Conservation (phyloP, 2,113 vertebrate species). For the Cyanoliseus patagonus region DNA sequence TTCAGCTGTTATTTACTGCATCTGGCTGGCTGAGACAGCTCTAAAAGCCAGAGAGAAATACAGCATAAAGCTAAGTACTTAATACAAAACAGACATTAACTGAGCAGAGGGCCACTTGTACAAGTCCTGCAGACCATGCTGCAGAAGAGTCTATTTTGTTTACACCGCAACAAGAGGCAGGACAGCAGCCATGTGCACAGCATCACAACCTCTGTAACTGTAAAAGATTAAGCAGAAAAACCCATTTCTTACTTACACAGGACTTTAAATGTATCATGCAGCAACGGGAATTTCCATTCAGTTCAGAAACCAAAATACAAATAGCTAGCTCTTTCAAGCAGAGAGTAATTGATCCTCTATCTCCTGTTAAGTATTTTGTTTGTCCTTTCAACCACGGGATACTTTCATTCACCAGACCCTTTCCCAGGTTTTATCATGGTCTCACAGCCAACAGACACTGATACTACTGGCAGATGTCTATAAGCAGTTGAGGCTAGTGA, state of each 20-base stretch:
- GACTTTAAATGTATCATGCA: not conserved
- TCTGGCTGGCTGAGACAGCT: not conserved
- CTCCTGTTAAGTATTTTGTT: not conserved
- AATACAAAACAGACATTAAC: not conserved
- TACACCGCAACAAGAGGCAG: not conserved
- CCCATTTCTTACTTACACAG: not conserved
- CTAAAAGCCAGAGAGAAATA: not conserved
- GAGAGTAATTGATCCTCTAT: not conserved
- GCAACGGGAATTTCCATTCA: not conserved
- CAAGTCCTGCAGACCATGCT: not conserved
- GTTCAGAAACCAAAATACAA: not conserved
- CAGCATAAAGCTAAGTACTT: not conserved
- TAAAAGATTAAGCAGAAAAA: not conserved
- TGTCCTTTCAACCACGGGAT: not conserved
- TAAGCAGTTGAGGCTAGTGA: not conserved
- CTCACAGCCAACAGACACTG: not conserved
- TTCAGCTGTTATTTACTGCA: not conserved
- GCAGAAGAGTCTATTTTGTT: not conserved
- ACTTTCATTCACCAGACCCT: not conserved
- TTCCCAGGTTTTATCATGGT: not conserved
- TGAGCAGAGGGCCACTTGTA: accelerated
- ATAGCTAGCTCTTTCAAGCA: not conserved
- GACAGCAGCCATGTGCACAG: not conserved
- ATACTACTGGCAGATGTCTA: not conserved
- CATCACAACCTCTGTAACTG: not conserved